These are phyloP conservation scores for Falco concolor DNA, from an alignment of 2,797 vertebrate species.

Conservation along the genomic window DNA sequence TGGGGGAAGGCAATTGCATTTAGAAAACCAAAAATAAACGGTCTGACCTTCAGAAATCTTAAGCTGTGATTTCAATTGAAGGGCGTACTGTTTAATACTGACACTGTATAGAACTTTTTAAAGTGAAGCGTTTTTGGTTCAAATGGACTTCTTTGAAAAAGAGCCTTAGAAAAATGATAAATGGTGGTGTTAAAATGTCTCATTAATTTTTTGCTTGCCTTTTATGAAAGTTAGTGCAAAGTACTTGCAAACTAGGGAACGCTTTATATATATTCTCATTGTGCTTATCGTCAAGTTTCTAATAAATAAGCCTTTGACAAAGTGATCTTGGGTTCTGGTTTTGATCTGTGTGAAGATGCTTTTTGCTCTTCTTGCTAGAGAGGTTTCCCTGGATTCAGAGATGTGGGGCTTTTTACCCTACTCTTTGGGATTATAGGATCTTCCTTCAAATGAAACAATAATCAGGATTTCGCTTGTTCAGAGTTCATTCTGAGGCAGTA, in stretches of 20 bases:
- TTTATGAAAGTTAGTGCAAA: neutral
- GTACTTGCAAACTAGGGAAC: neutral
- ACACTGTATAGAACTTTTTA: neutral
- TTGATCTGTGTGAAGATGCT: neutral
- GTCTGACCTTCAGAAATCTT: neutral
- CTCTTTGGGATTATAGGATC: neutral
- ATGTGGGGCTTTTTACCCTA: neutral
- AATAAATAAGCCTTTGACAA: neutral
- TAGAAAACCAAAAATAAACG: neutral
- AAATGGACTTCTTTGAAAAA: neutral
- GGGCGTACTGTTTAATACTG: neutral
- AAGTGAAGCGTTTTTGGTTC: neutral
- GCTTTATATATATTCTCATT: neutral
- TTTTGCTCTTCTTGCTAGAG: neutral
- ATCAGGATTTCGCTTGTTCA: neutral
- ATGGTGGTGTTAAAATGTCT: constrained; percentile 24
- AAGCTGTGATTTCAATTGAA: neutral
- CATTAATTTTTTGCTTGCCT: constrained; percentile 19
- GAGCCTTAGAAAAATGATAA: constrained; percentile 8
- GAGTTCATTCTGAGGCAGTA: neutral
- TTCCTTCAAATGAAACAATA: neutral
- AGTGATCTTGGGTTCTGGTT: neutral
- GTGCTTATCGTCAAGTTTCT: neutral
- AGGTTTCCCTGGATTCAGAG: neutral
- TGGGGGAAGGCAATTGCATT: neutral